Conservation (phyloP, 2,888 invertebrate species). For the Harpagoxenus sublaevis region DNA sequence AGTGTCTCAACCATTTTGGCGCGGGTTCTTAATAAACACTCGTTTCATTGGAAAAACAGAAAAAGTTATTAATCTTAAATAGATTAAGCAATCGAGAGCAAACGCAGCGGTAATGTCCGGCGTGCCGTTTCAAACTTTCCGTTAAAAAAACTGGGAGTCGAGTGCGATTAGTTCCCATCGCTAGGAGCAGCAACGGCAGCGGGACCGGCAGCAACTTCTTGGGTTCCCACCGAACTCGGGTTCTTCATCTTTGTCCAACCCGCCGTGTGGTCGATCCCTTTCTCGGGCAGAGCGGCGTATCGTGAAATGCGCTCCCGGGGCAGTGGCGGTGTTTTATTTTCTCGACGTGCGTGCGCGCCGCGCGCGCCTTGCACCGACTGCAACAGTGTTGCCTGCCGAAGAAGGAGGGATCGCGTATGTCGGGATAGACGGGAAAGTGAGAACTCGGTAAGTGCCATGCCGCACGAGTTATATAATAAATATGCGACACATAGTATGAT, state of each 20-base stretch:
- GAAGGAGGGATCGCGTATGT: slow-evolving; percentile 66
- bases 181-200: slow-evolving; percentile 70
- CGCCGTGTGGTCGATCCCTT: slow-evolving; percentile 67
- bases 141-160: slow-evolving; percentile 49
- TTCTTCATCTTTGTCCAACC: slow-evolving; percentile 72
- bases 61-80: background rate
- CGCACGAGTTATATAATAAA: slow-evolving; percentile 53
- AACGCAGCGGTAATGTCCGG: background rate
- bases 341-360: slow-evolving; percentile 66
- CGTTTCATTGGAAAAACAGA: background rate
- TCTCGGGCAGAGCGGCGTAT: slow-evolving; percentile 66
- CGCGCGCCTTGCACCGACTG: slow-evolving; percentile 68
- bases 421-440: slow-evolving; percentile 60
- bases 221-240: slow-evolving; percentile 80
- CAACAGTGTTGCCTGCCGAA: slow-evolving; percentile 73
- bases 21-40: background rate
- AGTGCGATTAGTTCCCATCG: slow-evolving; percentile 70
- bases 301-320: slow-evolving; percentile 74
- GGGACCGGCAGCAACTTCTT: slow-evolving; percentile 76
- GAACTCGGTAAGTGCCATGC: slow-evolving; percentile 45
- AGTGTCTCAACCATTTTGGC: background rate
- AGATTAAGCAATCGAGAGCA: background rate
- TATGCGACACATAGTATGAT: slow-evolving; percentile 4
- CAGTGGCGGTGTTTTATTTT: slow-evolving; percentile 72
- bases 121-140: slow-evolving; percentile 7